phyloP scores from a whole-genome alignment of 2,797 vertebrate species.

The Enteromius thamalakanensis region DNA sequence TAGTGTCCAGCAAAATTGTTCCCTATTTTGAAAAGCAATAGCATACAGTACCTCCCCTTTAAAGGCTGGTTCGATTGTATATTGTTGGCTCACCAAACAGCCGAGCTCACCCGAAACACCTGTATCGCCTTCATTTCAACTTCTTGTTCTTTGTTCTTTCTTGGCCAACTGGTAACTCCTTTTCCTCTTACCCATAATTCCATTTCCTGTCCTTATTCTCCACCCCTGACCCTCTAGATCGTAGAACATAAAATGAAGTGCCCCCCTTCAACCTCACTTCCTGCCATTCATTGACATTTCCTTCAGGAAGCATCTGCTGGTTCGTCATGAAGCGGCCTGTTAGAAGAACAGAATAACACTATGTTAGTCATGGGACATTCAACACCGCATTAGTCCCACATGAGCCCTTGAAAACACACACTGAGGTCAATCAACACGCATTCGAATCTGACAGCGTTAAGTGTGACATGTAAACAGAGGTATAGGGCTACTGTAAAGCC shows the following conservation, averaged over 20 bases:
- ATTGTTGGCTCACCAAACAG: conserved; percentile 17
- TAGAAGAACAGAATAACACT: conserved; percentile 43
- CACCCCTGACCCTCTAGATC: conserved; percentile 23
- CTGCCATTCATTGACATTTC: conserved; percentile 77
- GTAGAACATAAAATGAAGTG: conserved; percentile 43
- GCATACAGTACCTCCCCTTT: neutral
- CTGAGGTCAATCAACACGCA: conserved; percentile 53
- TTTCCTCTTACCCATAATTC: conserved; percentile 61
- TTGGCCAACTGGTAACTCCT: conserved; percentile 44
- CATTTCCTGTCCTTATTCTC: conserved; percentile 52
- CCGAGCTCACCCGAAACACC: neutral
- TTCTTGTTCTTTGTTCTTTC: conserved; percentile 43
- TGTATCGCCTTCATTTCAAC: conserved; percentile 37
- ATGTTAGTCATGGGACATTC: conserved; percentile 35
- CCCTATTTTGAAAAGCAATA: neutral
- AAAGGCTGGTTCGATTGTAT: conserved; percentile 1
- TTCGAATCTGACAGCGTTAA: conserved; percentile 32
- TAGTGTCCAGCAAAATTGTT: neutral
- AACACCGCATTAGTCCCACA: conserved; percentile 31
- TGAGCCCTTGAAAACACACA: conserved; percentile 45
- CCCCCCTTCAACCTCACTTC: conserved; percentile 63
- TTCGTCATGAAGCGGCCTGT: conserved; percentile 62
- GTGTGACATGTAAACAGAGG: conserved; percentile 39
- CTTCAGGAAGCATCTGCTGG: conserved; percentile 80
- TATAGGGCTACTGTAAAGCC: conserved; percentile 31